These are phyloP conservation scores for Mythimna vitellina DNA, from an alignment of 2,888 invertebrate species.

Conservation along the genomic window DNA sequence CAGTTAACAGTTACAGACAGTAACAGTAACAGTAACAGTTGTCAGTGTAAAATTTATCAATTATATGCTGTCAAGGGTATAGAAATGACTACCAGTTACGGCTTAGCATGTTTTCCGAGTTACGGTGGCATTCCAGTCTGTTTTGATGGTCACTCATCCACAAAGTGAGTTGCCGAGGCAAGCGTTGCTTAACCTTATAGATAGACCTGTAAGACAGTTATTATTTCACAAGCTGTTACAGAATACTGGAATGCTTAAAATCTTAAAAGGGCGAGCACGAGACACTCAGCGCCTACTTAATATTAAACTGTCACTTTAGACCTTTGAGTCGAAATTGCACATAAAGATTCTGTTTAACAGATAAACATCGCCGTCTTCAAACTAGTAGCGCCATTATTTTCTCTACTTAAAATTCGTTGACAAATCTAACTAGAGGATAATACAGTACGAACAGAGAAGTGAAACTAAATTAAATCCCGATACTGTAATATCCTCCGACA, in stretches of 20 bases:
- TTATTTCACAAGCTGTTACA: background rate
- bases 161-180: no score
- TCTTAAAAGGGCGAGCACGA: background rate
- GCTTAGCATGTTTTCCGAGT: no score
- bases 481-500: constrained; percentile 1
- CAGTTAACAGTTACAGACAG: no score
- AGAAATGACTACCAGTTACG: no score
- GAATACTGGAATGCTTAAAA: background rate
- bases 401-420: background rate
- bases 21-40: no score
- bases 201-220: background rate
- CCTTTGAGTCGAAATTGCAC: constrained; percentile 5
- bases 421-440: background rate
- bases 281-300: background rate
- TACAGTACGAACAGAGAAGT: constrained; percentile 12
- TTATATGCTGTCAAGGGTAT: no score
- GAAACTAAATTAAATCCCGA: constrained; percentile 17
- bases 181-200: background rate
- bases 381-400: no score
- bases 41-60: no score
- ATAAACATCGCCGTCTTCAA: background rate
- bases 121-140: no score
- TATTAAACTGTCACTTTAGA: constrained; percentile 14
- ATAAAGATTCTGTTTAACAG: background rate
- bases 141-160: no score